Conservation (phyloP, 2,113 vertebrate genomes). For the Candoia aspera region DNA sequence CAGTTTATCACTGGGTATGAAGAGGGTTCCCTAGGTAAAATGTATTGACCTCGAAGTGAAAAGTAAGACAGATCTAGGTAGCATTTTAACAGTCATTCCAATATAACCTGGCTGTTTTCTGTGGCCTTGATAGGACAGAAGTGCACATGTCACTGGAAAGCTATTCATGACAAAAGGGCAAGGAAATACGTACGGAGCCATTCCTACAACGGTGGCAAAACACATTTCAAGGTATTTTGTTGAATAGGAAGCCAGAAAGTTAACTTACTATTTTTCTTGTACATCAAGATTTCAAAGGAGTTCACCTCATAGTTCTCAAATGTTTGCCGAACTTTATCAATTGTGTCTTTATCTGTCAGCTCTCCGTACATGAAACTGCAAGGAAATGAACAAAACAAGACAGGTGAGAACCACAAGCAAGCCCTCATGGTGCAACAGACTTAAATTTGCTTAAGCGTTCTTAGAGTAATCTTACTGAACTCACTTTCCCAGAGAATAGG, state of each 20-base stretch:
- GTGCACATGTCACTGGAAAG: neutral
- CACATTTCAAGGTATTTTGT: neutral
- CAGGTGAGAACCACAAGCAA: neutral
- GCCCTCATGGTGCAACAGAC: neutral
- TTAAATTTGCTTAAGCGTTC: neutral
- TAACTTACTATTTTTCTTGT: constrained; percentile 97
- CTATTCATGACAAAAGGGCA: neutral
- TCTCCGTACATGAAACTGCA: constrained; percentile 97
- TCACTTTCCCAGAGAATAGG: too few relatives aligned
- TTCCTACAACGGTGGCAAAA: neutral
- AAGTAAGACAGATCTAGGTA: neutral
- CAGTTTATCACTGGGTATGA: neutral
- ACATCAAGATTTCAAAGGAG: constrained; percentile 97
- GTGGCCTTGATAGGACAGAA: neutral
- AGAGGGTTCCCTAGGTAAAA: neutral
- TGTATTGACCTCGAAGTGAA: neutral
- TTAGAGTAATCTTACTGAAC: neutral
- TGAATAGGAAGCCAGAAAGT: neutral
- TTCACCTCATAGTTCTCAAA: constrained; percentile 97
- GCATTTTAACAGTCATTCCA: neutral
- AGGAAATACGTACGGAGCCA: neutral
- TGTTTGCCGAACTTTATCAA: constrained; percentile 89
- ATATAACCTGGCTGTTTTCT: neutral
- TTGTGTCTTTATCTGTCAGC: constrained; percentile 91
- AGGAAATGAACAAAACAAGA: constrained; percentile 60